These are phyloP conservation scores for Coturnix japonica DNA, from an alignment of 2,113 vertebrate species.

Conservation along the genomic window DNA sequence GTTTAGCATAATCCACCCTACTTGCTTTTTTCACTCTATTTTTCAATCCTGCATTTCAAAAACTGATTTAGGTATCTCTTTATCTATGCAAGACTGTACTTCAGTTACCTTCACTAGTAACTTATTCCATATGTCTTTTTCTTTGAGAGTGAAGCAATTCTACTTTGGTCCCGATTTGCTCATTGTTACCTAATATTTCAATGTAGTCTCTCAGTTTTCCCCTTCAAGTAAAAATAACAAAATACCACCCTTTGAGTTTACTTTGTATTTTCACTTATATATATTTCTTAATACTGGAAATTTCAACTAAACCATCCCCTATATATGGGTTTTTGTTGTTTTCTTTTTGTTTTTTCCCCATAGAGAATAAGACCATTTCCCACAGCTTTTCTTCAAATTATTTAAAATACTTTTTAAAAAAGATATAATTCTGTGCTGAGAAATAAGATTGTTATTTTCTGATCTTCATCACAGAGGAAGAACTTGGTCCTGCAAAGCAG, in stretches of 20 bases:
- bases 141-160: background rate
- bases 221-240: slow-evolving; percentile 49
- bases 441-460: no score
- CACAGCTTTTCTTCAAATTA: background rate
- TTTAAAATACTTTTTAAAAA: no score
- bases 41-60: slow-evolving; percentile 43
- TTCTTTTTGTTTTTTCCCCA: background rate
- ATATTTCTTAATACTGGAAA: background rate
- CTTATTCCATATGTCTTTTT: slow-evolving; percentile 54
- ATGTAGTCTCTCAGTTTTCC: background rate
- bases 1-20: slow-evolving; percentile 15
- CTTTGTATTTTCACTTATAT: slow-evolving; percentile 33
- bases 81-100: slow-evolving; percentile 33
- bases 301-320: background rate
- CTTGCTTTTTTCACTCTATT: slow-evolving; percentile 57
- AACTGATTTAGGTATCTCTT: slow-evolving; percentile 49
- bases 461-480: background rate
- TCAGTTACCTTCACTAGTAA: slow-evolving; percentile 52
- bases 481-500: background rate
- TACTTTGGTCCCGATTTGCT: background rate
- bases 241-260: background rate
- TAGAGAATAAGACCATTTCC: background rate
- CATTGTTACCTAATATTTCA: slow-evolving; percentile 66
- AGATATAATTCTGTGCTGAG: no score
- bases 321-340: background rate